Conservation (phyloP, 2,888 invertebrate species). For the Cephus spinipes region DNA sequence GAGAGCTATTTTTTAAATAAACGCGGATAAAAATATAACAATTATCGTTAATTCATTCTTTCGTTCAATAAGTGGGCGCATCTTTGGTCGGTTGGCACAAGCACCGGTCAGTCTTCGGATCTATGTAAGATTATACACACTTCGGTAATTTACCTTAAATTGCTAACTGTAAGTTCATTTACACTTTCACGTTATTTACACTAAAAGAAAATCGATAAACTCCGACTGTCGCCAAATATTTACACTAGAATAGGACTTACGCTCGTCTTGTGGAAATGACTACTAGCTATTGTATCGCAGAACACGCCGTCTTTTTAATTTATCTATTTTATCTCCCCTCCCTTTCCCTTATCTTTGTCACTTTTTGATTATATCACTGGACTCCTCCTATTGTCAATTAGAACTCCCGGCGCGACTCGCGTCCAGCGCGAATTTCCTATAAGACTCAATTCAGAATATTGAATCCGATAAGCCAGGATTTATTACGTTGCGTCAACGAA, state of each 20-base stretch:
- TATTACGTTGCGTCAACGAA: not conserved
- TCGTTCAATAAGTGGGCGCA: constrained; percentile 29
- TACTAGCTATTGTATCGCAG: constrained; percentile 3
- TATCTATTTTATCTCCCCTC: not conserved
- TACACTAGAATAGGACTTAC: not conserved
- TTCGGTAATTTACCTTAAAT: constrained; percentile 7
- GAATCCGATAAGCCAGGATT: not conserved
- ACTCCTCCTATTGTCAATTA: constrained; percentile 5
- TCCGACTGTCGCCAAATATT: not conserved
- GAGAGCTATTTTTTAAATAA: constrained; percentile 27
- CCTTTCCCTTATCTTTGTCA: not conserved
- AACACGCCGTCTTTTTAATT: not conserved
- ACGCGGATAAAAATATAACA: constrained; percentile 36
- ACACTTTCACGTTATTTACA: constrained; percentile 40
- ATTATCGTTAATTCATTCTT: constrained; percentile 25
- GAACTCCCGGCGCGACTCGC: constrained; percentile 23
- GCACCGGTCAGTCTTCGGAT: constrained; percentile 65
- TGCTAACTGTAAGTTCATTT: constrained; percentile 3
- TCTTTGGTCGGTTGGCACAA: constrained; percentile 65
- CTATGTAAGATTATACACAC: constrained; percentile 50
- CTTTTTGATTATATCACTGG: not conserved
- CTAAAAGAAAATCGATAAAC: constrained; percentile 11
- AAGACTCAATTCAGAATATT: not conserved
- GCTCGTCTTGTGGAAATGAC: not conserved
- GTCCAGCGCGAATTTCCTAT: constrained; percentile 44